Base-by-base conservation (phyloP, 1,140 invertebrate species). In the Aphelenchoides besseyi region DNA sequence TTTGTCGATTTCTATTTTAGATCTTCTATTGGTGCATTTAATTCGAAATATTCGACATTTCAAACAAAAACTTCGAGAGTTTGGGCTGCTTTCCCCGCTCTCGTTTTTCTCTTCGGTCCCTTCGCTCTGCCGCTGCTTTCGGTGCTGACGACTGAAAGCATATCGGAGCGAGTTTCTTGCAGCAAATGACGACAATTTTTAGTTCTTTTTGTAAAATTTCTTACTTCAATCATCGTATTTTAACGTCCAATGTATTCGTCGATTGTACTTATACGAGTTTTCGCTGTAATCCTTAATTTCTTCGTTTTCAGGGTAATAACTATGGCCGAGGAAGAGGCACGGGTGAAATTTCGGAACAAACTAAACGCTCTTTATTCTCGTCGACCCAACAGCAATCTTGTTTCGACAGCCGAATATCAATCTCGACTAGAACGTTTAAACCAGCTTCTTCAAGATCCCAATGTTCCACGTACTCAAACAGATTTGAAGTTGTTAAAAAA, bases 401-500 rank as follows among this genome's bases (percentile, higher is more conserved):
- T 48, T 23, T 16, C 41, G 12, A 23, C 12, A 23, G 41, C 41
- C 41, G 23, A 12, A 12, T 48, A 48, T 23, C 41, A 23, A 12
- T 12, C 41, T 23, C 41, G 41, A 12, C 41, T 48, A 12, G 12
- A 48, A 12, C 41, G 41, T 48, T 23, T 48, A 23, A n/a, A n/a
- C n/a, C 41, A 48, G 23, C 12, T 16, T 12, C 41, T 48, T 23
- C 41, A 48, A 23, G 23, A 48, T 48, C 41, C 41, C 12, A 12
- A 66, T 18, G 29, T 32, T 23, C 30, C 30, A 32, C 12, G 30
- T 33, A 33, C 32, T 28, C 32, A 26, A 8, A 16, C 30, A 30
- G 63, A 66, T 53, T 9, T 29, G 16, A 66, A 37, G 36, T 30
- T 66, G 12, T 33, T 66, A 12, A 66, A 66, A 37, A 66, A 66